Conservation (phyloP, 1,140 invertebrate species). For the Macrocentrus cingulum region DNA sequence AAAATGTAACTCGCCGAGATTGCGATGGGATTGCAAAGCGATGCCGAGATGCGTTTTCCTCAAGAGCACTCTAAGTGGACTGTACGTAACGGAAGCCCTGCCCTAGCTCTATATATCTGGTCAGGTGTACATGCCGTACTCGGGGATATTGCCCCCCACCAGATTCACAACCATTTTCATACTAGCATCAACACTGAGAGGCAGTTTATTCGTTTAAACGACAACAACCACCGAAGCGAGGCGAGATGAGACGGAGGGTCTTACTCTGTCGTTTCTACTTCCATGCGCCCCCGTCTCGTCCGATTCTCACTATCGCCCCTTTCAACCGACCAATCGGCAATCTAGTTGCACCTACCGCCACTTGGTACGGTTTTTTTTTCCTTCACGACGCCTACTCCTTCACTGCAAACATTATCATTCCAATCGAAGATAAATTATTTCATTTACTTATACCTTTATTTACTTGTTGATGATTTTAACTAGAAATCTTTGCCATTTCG, state of each 20-base stretch:
- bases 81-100: constrained; percentile 59
- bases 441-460: too few relatives aligned
- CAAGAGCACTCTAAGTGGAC: constrained; percentile 57
- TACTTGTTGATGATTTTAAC: too few relatives aligned
- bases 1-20: background rate
- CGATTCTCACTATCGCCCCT: too few relatives aligned
- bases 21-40: background rate
- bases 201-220: constrained; percentile 26
- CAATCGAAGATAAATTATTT: too few relatives aligned
- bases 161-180: constrained; percentile 48
- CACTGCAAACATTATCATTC: too few relatives aligned
- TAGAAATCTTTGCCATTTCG: too few relatives aligned
- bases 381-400: background rate
- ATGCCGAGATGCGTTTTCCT: constrained; percentile 50
- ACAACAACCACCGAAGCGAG: constrained; percentile 51
- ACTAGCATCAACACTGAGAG: constrained; percentile 41
- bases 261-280: constrained; percentile 3
- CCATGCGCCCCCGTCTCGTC: too few relatives aligned
- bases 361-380: background rate
- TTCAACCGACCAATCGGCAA: constrained; percentile 33
- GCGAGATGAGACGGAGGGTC: constrained; percentile 40
- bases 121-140: constrained; percentile 51
- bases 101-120: constrained; percentile 62
- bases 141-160: constrained; percentile 52
- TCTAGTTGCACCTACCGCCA: background rate